Base-by-base conservation (phyloP, 2,113 vertebrate genomes). In the Carassius gibelio region DNA sequence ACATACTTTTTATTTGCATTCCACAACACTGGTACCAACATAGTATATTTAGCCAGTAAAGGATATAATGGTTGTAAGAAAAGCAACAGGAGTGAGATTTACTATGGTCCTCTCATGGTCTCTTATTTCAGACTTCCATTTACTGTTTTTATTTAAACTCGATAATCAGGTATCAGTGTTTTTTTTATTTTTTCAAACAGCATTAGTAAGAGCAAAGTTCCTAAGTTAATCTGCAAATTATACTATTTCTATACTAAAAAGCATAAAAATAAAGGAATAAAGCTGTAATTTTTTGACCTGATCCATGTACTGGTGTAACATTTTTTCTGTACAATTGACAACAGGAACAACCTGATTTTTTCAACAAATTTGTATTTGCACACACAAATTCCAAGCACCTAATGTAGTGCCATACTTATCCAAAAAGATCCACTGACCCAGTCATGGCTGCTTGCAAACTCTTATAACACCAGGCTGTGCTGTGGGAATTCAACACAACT, bases 401-500 rank as follows among this genome's bases (percentile, higher is more conserved):
- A 38, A 78, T 61, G 19, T 78, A 78, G 4, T 38, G 55, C 19
- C 19, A 61, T 38, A 38, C 10, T 61, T 57, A 77, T 50, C 74
- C 48, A 57, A 23, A 34, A 52, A 30, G 74, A 76, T 50, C 48
- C 15, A 52, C n/a, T 76, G 74, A 76, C 75, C 50, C 48, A 34
- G 50, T 55, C 8, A 75, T 5, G 17, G 19, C 17, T 8, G 19
- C 1, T 1, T 45, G 42, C 42, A 45, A 8, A 45, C 42, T 45
- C 42, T 45, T 45, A 45, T 45, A 45, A 45, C 75, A 34, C 26
- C 75, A 23, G 34, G 42, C n/a, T n/a, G 11, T 5, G 19, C 19
- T n/a, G 36, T n/a, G 19, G 38, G 19, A 45, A n/a, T 45, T 13
- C 19, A 13, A 72, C 38, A 72, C 8, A 76, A 34, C n/a, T 9